Evolutionary conservation across 2,797 vertebrate species (phyloP).

Genomic region (Ficedula albicollis): DNA sequence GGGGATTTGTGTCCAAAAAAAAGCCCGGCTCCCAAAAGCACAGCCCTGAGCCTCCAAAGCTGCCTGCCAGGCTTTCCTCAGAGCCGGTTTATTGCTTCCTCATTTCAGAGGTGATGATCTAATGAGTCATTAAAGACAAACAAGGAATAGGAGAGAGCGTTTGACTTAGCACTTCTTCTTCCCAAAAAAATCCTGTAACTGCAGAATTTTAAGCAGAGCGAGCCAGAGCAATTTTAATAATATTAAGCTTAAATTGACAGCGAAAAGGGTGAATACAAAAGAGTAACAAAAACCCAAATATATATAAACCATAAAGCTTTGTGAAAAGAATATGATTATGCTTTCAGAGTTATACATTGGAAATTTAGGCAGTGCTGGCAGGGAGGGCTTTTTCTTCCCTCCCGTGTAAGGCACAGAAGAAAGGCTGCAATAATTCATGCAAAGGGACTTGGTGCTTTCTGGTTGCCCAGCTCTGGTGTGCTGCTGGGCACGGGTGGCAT

Average conservation of each 20-base stretch:
- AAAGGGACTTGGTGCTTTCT: neutral
- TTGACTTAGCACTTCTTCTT: slow-evolving; percentile 34
- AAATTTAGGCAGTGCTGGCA: neutral
- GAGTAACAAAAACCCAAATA: slow-evolving; percentile 51
- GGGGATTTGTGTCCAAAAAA: neutral
- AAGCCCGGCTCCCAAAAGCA: no score
- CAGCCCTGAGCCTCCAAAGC: neutral
- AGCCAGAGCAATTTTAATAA: slow-evolving; percentile 45
- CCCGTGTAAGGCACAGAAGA: neutral
- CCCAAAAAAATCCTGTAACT: neutral
- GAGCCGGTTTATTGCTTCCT: slow-evolving; percentile 1
- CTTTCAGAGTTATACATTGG: neutral
- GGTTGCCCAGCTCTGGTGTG: accelerated
- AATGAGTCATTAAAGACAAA: slow-evolving; percentile 62
- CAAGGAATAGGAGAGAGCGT: slow-evolving; percentile 32
- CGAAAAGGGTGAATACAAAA: neutral
- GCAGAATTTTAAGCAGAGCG: slow-evolving; percentile 22
- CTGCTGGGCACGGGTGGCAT: accelerated
- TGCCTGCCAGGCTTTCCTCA: neutral
- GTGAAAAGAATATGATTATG: slow-evolving; percentile 36
- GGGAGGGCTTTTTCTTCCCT: neutral
- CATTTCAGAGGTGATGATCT: slow-evolving; percentile 63
- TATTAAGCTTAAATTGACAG: slow-evolving; percentile 22
- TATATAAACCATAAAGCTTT: slow-evolving; percentile 28
- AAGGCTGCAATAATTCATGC: neutral